Conservation (phyloP, 2,113 vertebrate species). For the Lepus timidus region DNA sequence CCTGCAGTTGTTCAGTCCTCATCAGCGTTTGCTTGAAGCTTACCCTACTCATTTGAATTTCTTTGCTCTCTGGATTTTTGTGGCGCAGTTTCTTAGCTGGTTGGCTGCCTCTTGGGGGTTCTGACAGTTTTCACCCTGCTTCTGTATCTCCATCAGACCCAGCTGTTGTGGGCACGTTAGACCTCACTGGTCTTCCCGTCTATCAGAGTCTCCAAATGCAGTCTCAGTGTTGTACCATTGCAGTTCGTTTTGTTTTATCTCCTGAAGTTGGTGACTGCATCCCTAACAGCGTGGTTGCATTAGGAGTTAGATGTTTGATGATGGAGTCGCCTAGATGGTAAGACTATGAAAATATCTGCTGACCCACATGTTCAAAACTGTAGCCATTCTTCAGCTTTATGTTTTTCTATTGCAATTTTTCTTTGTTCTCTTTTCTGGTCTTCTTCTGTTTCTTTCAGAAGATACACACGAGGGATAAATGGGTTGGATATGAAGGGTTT, state of each 20-base stretch:
- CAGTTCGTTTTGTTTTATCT: background rate
- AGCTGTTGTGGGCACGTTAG: background rate
- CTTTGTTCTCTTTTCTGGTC: background rate
- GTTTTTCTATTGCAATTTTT: background rate
- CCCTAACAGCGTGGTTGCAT: too few relatives aligned
- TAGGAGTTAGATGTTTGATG: too few relatives aligned
- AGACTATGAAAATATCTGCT: too few relatives aligned
- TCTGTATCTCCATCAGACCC: background rate
- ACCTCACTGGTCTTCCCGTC: background rate
- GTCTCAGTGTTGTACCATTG: background rate
- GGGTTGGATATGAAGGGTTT: background rate
- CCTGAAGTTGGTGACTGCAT: background rate
- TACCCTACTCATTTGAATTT: background rate
- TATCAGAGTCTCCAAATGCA: background rate
- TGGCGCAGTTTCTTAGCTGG: background rate
- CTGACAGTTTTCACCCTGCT: background rate
- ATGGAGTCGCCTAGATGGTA: too few relatives aligned
- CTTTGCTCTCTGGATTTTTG: background rate
- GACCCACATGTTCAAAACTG: background rate
- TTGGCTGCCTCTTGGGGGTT: rapidly evolving
- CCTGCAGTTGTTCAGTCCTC: background rate
- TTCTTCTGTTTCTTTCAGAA: background rate
- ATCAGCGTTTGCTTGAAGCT: background rate
- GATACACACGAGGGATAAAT: background rate
- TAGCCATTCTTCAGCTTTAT: background rate